Conservation (phyloP, 1,140 invertebrate species). For the Gonioctena quinquepunctata region DNA sequence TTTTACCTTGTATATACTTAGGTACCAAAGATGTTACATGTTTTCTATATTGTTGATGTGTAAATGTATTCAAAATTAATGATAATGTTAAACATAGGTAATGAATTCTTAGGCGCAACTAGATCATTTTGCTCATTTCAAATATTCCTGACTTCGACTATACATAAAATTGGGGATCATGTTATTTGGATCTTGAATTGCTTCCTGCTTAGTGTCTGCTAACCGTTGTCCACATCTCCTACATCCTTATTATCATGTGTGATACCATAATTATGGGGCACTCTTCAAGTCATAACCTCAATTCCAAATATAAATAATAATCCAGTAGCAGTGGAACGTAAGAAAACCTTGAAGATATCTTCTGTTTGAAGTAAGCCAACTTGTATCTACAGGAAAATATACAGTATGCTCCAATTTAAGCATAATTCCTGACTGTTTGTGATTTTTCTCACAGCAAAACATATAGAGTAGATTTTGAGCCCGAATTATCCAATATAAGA, state of each 20-base stretch:
- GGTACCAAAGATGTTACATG: conserved; percentile 21
- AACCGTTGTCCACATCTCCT: conserved; percentile 27
- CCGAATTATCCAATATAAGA: no score
- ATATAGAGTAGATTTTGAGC: no score
- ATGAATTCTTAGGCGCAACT: conserved; percentile 5
- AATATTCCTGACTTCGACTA: conserved; percentile 9
- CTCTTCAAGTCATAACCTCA: neutral
- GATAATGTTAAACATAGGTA: neutral
- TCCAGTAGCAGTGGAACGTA: no score
- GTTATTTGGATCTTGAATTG: conserved; percentile 32
- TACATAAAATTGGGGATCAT: conserved; percentile 30
- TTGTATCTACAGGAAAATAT: no score
- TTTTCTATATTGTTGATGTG: conserved; percentile 21
- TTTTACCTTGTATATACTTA: conserved; percentile 15
- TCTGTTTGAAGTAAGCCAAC: no score
- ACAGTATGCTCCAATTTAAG: no score
- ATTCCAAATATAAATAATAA: neutral
- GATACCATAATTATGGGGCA: conserved; percentile 42
- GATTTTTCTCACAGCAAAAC: no score
- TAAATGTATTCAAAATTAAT: conserved; percentile 15
- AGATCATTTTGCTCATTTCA: conserved; percentile 18
- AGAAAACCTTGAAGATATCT: no score
- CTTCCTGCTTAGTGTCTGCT: conserved; percentile 46
- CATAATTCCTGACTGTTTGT: no score
- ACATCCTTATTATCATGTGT: conserved; percentile 50